Evolutionary conservation across 2,888 invertebrate genomes (phyloP).

Genomic region (Epirrhoe alternata): DNA sequence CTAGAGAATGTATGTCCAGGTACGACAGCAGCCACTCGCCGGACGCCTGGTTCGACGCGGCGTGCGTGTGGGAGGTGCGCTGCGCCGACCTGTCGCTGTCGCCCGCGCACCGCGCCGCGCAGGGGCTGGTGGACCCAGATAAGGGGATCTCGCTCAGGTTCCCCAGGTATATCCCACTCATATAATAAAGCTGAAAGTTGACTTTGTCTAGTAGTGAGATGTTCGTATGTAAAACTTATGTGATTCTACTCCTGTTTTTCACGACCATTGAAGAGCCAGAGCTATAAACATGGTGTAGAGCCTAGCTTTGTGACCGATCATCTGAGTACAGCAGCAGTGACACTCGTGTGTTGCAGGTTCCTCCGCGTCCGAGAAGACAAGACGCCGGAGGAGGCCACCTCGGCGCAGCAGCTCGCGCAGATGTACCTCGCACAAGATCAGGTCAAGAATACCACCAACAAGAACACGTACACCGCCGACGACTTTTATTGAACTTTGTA

Average conservation of each 20-base stretch:
- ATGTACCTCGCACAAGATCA: conserved; percentile 97
- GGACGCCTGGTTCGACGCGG: conserved; percentile 95
- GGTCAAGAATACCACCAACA: conserved; percentile 76
- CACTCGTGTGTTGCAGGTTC: conserved; percentile 80
- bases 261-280: no score
- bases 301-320: no score
- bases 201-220: no score
- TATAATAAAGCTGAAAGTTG: background rate
- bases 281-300: no score
- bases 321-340: background rate
- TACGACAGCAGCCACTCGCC: conserved; percentile 89
- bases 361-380: conserved; percentile 96
- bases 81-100: conserved; percentile 99
- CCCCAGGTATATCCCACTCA: conserved; percentile 86
- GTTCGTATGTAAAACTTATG: no score
- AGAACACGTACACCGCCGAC: conserved; percentile 46
- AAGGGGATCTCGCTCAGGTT: conserved; percentile 98
- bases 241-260: no score
- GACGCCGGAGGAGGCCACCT: conserved; percentile 95
- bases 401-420: conserved; percentile 93
- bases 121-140: conserved; percentile 93
- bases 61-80: conserved; percentile 97
- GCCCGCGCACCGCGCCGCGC: conserved; percentile 95
- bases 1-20: conserved; percentile 11
- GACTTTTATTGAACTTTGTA: conserved; percentile 65